phyloP scores from a whole-genome alignment of 2,888 invertebrate species.

The Oasisia sp. region DNA sequence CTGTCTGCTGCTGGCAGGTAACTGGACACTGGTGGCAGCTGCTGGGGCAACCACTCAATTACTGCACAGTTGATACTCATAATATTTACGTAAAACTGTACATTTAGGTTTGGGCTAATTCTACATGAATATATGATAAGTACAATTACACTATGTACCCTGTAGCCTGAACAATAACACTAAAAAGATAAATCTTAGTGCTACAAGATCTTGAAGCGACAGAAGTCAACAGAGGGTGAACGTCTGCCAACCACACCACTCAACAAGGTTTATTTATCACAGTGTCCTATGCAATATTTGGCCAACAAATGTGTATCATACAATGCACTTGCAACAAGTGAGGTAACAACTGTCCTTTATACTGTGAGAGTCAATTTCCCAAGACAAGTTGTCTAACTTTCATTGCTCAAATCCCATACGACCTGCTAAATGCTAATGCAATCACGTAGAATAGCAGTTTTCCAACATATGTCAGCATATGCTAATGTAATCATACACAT shows the following conservation, averaged over 20 bases:
- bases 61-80: no score
- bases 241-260: not conserved
- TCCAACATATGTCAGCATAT: not conserved
- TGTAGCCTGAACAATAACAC: not conserved
- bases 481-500: not conserved
- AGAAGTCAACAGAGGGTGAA: not conserved
- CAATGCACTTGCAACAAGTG: not conserved
- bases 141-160: not conserved
- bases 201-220: not conserved
- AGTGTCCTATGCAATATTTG: not conserved
- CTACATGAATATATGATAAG: not conserved
- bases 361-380: not conserved
- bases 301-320: not conserved
- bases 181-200: not conserved
- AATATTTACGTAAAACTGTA: no score
- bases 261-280: not conserved
- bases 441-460: not conserved
- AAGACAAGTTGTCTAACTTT: not conserved
- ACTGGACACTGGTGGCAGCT: no score
- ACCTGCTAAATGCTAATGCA: not conserved
- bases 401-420: not conserved
- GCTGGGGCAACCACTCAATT: no score
- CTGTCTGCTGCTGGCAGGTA: no score
- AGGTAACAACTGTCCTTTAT: no score
- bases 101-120: no score